Percentiles rank a stretch among this genome's conserved stretches.
Conservation (phyloP, 2,113 vertebrate genomes). For the Urocynchramus pylzowi region DNA sequence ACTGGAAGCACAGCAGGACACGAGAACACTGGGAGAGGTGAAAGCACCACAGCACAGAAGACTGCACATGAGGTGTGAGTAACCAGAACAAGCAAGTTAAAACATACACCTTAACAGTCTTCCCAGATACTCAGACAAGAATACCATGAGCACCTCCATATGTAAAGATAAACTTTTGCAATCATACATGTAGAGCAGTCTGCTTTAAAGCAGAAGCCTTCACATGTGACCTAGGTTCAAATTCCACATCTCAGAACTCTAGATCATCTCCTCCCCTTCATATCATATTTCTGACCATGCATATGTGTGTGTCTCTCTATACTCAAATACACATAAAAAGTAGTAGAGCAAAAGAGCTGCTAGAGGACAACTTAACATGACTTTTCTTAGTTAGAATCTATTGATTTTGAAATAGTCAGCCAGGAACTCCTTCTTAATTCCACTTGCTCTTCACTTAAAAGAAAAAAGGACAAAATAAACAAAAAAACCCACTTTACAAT, state of each 20-base stretch:
- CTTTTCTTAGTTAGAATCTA: background rate
- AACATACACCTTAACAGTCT: background rate
- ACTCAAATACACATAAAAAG: background rate
- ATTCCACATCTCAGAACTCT: background rate
- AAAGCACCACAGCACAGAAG: background rate
- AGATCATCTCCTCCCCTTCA: background rate
- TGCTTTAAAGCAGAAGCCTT: background rate
- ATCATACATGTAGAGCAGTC: background rate
- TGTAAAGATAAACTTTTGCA: background rate
- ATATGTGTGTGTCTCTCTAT: rapidly evolving
- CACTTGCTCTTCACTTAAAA: background rate
- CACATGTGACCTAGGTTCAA: background rate
- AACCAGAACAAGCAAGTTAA: background rate
- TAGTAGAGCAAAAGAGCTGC: background rate
- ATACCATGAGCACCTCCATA: background rate
- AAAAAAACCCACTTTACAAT: rapidly evolving
- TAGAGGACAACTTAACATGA: background rate
- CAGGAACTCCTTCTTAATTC: background rate
- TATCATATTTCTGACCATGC: background rate
- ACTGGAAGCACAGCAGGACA: background rate
- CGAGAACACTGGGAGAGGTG: background rate
- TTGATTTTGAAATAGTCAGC: background rate
- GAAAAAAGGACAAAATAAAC: background rate
- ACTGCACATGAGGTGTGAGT: background rate
- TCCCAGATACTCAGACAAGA: background rate